Evolutionary conservation across 1,140 invertebrate species (phyloP), one percentile per base, ranked within the genome.

Genomic region (Druon quercuslanigerum): DNA sequence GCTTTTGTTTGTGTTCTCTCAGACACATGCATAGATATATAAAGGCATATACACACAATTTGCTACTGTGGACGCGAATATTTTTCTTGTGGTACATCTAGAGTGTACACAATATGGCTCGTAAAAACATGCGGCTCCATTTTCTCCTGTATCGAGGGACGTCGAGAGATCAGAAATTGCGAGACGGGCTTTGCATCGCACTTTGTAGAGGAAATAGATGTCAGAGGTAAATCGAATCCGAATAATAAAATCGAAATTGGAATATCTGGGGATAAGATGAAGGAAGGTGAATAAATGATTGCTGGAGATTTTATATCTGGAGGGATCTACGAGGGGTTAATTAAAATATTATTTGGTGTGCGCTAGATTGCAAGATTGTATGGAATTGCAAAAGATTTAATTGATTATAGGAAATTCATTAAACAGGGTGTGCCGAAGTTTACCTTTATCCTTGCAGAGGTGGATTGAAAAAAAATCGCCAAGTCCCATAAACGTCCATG

Each of bases 81-180:
- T 66, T 66, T 66, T 66, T 66, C 60, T 66, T 66, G 13, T 66
- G 60, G 5, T 66, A 66, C 60, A 33, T 33, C 3, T 33, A 33
- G 25, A 33, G 25, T 40, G 60, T 66, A 66, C 60, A 66, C 60
- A 66, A 66, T 66, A 66, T 66, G 60, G 13, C 60, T 40, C 60
- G 14, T 66, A 66, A 66, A 66, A 66, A 66, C 60, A 66, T 25
- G 60, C 60, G 33, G 60, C 60, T 66, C 60, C 60, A 66, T 66
- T 66, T 66, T 66, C 25, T 46, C 33, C 14, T 56, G 4, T 12
- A 56, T 66, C 16, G 12, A 33, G 14, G 46, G 60, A 66, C 60
- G 14, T 66, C 25, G 60, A 5, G 40, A 66, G 33, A 40, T 66
- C 60, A 66, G 60, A 16, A 66, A 66, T 40, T 8, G 11, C 25